These are phyloP conservation scores for Tragelaphus strepsiceros DNA, from an alignment of 2,113 vertebrate species.

Conservation along the genomic window DNA sequence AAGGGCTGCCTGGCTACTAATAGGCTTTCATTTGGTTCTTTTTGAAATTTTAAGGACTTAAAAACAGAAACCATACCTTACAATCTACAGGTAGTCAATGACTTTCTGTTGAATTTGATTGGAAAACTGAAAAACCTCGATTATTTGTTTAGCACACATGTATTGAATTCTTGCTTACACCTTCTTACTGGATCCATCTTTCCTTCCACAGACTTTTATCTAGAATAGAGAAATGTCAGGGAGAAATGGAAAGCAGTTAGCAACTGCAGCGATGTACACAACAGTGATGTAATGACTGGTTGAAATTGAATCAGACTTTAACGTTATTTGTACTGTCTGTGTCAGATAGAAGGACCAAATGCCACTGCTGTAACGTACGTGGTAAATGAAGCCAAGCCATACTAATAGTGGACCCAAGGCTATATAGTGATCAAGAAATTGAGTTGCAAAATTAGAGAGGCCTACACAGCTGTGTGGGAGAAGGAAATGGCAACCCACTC, in stretches of 20 bases:
- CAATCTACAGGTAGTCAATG: background rate
- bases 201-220: background rate
- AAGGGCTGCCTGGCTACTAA: background rate
- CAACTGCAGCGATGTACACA: background rate
- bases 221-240: background rate
- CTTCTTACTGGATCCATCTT: background rate
- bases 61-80: background rate
- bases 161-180: background rate
- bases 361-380: background rate
- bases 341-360: background rate
- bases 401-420: background rate
- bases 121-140: background rate
- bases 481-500: too few relatives aligned
- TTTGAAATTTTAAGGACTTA: background rate
- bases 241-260: background rate
- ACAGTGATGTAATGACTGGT: background rate
- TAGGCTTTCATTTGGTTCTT: background rate
- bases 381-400: background rate
- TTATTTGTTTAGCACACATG: background rate
- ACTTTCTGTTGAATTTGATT: background rate
- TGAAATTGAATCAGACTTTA: background rate
- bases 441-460: background rate
- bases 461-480: background rate
- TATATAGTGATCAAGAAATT: background rate
- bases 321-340: background rate